These are phyloP conservation scores for Larimichthys polyactis DNA, from an alignment of 2,113 vertebrate species.

Conservation along the genomic window DNA sequence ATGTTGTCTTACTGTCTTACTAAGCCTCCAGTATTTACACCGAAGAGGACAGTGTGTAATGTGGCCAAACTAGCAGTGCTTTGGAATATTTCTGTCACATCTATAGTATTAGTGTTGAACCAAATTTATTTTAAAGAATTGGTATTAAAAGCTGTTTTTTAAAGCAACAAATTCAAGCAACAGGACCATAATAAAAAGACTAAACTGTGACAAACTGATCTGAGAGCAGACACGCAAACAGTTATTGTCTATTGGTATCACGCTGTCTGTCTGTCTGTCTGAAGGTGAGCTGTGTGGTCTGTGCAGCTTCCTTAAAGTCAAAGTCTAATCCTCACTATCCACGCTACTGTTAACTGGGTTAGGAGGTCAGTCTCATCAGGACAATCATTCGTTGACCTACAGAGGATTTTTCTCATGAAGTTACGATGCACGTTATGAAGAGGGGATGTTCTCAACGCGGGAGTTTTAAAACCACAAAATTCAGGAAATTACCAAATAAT, in stretches of 20 bases:
- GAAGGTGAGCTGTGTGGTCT: slow-evolving; percentile 62
- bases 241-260: slow-evolving; percentile 11
- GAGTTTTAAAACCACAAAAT: neutral
- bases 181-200: neutral
- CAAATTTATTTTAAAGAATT: neutral
- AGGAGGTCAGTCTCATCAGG: slow-evolving; percentile 69
- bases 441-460: neutral
- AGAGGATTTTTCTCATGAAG: neutral
- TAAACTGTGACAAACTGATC: slow-evolving; percentile 10
- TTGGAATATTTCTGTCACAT: slow-evolving; percentile 7
- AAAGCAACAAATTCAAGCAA: neutral
- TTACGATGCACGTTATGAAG: neutral
- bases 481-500: neutral
- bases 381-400: neutral
- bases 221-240: slow-evolving; percentile 17
- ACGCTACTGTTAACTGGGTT: slow-evolving; percentile 70
- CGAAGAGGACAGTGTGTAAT: slow-evolving; percentile 6
- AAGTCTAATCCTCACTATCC: slow-evolving; percentile 71
- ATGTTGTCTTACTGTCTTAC: slow-evolving; percentile 20
- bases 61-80: neutral
- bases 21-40: slow-evolving; percentile 24
- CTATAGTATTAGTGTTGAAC: neutral
- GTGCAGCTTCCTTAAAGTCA: slow-evolving; percentile 60
- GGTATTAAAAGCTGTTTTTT: neutral
- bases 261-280: slow-evolving; percentile 25